Conservation (phyloP, 2,113 vertebrate species). For the Nothocercus julius region DNA sequence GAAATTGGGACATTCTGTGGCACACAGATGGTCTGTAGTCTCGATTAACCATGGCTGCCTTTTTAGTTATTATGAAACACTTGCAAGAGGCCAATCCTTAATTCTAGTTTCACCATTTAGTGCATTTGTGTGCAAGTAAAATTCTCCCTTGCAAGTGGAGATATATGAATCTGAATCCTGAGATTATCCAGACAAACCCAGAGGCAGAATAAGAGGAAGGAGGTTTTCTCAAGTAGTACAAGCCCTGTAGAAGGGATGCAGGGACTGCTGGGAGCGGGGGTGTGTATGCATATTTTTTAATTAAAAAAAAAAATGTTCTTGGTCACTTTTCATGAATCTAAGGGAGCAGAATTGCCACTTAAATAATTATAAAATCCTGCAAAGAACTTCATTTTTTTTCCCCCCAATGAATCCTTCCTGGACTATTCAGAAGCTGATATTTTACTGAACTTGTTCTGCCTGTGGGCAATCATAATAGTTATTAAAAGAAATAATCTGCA, state of each 20-base stretch:
- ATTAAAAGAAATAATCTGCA: slow-evolving; percentile 40
- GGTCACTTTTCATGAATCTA: background rate
- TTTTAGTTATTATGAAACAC: background rate
- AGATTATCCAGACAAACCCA: background rate
- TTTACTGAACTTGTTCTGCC: slow-evolving; percentile 42
- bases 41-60: background rate
- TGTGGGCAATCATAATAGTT: slow-evolving; percentile 34
- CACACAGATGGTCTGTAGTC: background rate
- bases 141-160: background rate
- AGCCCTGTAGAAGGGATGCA: background rate
- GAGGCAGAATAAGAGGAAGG: background rate
- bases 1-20: background rate
- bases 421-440: slow-evolving; percentile 13
- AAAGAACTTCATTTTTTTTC: background rate
- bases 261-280: background rate
- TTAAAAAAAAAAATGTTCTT: background rate
- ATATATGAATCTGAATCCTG: background rate
- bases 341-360: slow-evolving; percentile 3
- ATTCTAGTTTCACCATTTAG: background rate
- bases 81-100: background rate
- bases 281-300: too few relatives aligned
- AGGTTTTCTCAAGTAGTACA: background rate
- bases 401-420: slow-evolving; percentile 5
- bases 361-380: background rate
- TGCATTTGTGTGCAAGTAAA: background rate